phyloP scores from a whole-genome alignment of 2,113 vertebrate genomes.

The Nothobranchius kuhntae region DNA sequence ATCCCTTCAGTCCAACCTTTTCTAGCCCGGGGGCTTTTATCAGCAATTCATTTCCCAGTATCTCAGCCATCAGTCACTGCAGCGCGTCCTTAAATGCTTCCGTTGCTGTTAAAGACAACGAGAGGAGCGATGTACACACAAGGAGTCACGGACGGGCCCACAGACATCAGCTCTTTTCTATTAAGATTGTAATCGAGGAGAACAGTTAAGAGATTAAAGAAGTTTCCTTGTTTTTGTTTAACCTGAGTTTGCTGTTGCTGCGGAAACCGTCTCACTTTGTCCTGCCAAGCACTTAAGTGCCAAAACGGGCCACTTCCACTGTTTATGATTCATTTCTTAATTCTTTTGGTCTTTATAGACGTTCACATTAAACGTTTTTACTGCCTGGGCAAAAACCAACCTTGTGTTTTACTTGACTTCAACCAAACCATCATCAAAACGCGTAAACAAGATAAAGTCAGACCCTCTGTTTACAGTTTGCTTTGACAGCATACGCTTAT shows the following conservation, averaged over 20 bases:
- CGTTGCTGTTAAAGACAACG: slow-evolving; percentile 47
- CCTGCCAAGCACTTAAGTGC: too few species aligned
- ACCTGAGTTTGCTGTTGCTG: slow-evolving; percentile 19
- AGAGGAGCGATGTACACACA: slow-evolving; percentile 45
- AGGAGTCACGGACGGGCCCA: slow-evolving; percentile 44
- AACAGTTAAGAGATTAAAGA: slow-evolving; percentile 60
- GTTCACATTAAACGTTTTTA: too few species aligned
- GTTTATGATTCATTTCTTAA: too few species aligned
- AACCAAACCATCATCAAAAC: too few species aligned
- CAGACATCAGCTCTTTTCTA: slow-evolving; percentile 61
- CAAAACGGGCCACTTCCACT: too few species aligned
- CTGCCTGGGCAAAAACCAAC: too few species aligned
- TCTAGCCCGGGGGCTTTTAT: slow-evolving; percentile 65
- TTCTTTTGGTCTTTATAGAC: too few species aligned
- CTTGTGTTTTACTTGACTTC: too few species aligned
- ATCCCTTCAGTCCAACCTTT: slow-evolving; percentile 41
- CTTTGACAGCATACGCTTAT: too few species aligned
- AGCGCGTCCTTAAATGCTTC: slow-evolving; percentile 66
- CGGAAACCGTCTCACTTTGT: neutral
- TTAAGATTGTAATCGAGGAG: slow-evolving; percentile 71
- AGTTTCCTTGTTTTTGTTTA: slow-evolving; percentile 57
- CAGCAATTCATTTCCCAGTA: slow-evolving; percentile 75
- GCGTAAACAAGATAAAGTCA: too few species aligned
- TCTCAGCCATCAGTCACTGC: slow-evolving; percentile 70
- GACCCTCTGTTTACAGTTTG: too few species aligned